A percentile compares a stretch with the other conserved stretches of the same genome.
These are phyloP conservation scores for Fopius arisanus DNA, from an alignment of 1,140 invertebrate genomes.

Conservation along the genomic window DNA sequence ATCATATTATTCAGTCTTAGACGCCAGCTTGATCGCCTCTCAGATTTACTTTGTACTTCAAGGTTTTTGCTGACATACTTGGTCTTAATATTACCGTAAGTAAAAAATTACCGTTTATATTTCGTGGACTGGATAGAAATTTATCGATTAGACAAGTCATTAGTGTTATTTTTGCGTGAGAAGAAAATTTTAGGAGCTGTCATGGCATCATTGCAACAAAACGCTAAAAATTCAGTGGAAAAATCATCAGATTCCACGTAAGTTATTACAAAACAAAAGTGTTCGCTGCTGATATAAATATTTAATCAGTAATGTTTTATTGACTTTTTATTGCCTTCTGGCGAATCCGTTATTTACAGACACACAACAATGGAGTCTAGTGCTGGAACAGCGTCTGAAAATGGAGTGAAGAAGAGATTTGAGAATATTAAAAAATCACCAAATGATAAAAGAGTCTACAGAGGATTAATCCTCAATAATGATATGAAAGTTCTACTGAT, in stretches of 20 bases:
- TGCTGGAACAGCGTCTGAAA: neutral
- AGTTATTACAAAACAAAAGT: no score
- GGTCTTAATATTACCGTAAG: neutral
- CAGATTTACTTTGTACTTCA: neutral
- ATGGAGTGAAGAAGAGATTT: slow-evolving; percentile 41
- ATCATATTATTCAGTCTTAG: neutral
- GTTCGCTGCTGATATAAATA: no score
- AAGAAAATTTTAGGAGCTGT: neutral
- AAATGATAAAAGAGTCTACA: slow-evolving; percentile 81
- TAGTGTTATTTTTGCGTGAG: neutral
- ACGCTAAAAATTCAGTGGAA: slow-evolving; percentile 27
- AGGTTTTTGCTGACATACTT: slow-evolving; percentile 1
- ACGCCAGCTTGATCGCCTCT: neutral
- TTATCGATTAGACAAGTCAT: neutral
- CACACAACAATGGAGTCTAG: slow-evolving; percentile 40
- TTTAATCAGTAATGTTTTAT: no score
- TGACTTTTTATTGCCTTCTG: neutral
- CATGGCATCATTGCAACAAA: slow-evolving; percentile 43
- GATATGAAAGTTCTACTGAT: slow-evolving; percentile 88
- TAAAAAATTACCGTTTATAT: neutral
- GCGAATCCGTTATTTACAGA: slow-evolving; percentile 7
- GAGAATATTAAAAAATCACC: slow-evolving; percentile 79
- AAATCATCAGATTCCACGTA: slow-evolving; percentile 33
- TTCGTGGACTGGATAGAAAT: neutral
- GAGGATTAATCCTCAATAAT: slow-evolving; percentile 86